These are phyloP conservation scores for Oncorhynchus nerka DNA, from an alignment of 2,113 vertebrate species.

Conservation along the genomic window DNA sequence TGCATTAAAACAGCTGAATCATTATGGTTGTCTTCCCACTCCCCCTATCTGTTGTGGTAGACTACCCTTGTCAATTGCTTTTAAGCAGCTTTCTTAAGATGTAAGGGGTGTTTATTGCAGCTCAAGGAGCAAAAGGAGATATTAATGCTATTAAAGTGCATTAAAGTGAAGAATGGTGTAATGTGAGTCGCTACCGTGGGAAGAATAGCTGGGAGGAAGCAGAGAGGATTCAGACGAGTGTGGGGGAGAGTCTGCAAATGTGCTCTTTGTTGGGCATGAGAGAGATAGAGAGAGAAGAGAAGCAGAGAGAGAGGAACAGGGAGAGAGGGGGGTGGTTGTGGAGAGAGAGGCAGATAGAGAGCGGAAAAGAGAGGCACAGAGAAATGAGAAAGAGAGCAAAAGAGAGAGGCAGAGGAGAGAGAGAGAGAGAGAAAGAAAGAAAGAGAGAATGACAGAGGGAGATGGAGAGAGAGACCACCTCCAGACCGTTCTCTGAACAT, in stretches of 20 bases:
- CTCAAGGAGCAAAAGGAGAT: conserved; percentile 61
- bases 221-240: conserved; percentile 24
- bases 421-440: not conserved
- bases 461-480: conserved; percentile 19
- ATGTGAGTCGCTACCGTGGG: conserved; percentile 51
- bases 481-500: conserved; percentile 36
- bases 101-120: conserved; percentile 62
- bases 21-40: conserved; percentile 39
- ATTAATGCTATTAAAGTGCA: conserved; percentile 70
- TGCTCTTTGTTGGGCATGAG: conserved; percentile 1
- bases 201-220: conserved; percentile 58
- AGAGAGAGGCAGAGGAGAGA: conserved; percentile 25
- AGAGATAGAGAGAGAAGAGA: conserved; percentile 41
- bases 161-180: conserved; percentile 68
- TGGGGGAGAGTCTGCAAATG: not conserved
- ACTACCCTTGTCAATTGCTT: conserved; percentile 53
- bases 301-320: not conserved
- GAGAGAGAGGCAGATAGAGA: not conserved
- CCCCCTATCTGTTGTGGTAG: conserved; percentile 53
- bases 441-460: not conserved
- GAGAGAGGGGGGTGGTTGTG: conserved; percentile 15
- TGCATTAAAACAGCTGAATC: conserved; percentile 43
- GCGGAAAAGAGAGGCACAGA: not conserved
- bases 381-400: conserved; percentile 6
- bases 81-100: conserved; percentile 65